These are phyloP conservation scores for Chrysomela aeneicollis DNA, from an alignment of 2,888 invertebrate genomes.

Conservation along the genomic window DNA sequence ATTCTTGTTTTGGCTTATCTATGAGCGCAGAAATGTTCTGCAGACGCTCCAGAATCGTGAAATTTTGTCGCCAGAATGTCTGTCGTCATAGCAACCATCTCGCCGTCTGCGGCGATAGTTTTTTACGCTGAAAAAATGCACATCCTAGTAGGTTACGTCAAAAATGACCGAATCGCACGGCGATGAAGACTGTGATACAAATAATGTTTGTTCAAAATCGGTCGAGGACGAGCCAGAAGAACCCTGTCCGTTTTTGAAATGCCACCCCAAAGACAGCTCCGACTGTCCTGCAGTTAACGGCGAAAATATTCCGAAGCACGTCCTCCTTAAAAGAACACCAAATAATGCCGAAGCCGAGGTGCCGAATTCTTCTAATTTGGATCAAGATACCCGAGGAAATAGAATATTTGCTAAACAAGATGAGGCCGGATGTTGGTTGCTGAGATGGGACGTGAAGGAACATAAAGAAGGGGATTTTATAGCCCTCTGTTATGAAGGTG, in stretches of 20 bases:
- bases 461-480: slow-evolving; percentile 65
- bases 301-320: slow-evolving; percentile 29
- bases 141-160: slow-evolving; percentile 20
- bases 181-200: slow-evolving; percentile 34
- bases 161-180: slow-evolving; percentile 36
- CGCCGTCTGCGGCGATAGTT: slow-evolving; percentile 32
- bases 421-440: slow-evolving; percentile 55
- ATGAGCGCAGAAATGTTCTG: not conserved
- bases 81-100: slow-evolving; percentile 58
- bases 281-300: slow-evolving; percentile 8
- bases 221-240: slow-evolving; percentile 38
- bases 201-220: slow-evolving; percentile 35
- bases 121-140: slow-evolving; percentile 29
- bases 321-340: slow-evolving; percentile 45
- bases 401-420: slow-evolving; percentile 62
- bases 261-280: slow-evolving; percentile 45
- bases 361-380: slow-evolving; percentile 12
- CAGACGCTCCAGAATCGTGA: slow-evolving; percentile 11
- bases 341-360: slow-evolving; percentile 26
- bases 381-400: slow-evolving; percentile 29
- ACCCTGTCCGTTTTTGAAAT: slow-evolving; percentile 51
- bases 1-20: not conserved
- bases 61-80: slow-evolving; percentile 56
- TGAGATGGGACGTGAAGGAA: slow-evolving; percentile 63
- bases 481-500: slow-evolving; percentile 67